Evolutionary conservation across 2,797 vertebrate genomes (phyloP).

Genomic region (Forpus xanthops): DNA sequence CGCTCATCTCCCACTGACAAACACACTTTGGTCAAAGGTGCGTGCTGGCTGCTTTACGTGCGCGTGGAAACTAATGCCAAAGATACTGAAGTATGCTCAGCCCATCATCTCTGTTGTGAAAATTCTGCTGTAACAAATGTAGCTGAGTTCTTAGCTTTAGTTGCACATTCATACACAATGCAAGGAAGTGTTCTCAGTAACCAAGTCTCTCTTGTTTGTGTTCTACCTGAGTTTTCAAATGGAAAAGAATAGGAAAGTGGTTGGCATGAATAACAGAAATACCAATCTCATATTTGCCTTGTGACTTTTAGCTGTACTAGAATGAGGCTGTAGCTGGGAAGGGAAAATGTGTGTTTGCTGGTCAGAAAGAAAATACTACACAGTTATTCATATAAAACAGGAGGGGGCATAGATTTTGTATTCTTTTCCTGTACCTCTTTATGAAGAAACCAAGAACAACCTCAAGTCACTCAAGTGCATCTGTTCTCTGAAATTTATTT

Average conservation of each 20-base stretch:
- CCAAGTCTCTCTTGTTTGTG: not conserved
- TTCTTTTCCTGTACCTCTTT: not conserved
- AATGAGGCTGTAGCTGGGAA: not conserved
- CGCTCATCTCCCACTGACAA: slow-evolving; percentile 91
- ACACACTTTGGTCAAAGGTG: slow-evolving; percentile 96
- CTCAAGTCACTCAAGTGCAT: not conserved
- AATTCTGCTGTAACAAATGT: not conserved
- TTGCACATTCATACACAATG: not conserved
- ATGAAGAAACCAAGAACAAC: not conserved
- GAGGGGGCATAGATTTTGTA: not conserved
- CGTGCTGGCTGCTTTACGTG: not conserved
- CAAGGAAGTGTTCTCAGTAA: not conserved
- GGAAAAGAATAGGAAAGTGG: not conserved
- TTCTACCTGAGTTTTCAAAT: not conserved
- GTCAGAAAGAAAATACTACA: not conserved
- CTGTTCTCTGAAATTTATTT: not conserved
- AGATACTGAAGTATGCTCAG: rapidly evolving
- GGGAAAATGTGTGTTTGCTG: not conserved
- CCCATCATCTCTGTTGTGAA: not conserved
- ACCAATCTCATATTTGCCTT: not conserved
- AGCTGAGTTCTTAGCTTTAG: not conserved
- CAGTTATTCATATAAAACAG: not conserved
- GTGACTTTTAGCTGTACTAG: not conserved
- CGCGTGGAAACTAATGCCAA: not conserved
- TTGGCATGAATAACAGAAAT: not conserved